phyloP scores from a whole-genome alignment of 2,888 invertebrate genomes.

The Rapana venosa region DNA sequence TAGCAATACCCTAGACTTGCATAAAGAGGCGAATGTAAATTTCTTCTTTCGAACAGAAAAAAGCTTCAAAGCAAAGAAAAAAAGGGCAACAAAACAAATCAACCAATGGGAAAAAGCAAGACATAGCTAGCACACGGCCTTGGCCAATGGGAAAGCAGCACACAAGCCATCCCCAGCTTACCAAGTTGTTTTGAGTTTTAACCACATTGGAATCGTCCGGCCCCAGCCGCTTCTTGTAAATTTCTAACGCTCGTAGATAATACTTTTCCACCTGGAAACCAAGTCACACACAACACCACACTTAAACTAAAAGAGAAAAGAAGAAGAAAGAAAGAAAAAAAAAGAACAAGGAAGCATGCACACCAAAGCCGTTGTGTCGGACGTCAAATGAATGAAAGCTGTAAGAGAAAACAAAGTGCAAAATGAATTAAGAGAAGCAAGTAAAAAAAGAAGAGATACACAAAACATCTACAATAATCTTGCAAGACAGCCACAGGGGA shows the following conservation, averaged over 20 bases:
- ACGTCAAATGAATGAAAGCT: conserved; percentile 36
- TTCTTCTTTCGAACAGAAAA: background rate
- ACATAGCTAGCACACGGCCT: too few species aligned
- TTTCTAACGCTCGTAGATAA: conserved; percentile 98
- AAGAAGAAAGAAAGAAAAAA: conserved; percentile 51
- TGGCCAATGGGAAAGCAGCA: conserved; percentile 9
- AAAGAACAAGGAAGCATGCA: conserved; percentile 44
- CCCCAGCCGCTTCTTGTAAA: conserved; percentile 97
- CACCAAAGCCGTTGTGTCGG: background rate
- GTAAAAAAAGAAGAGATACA: conserved; percentile 7
- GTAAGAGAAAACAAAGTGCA: conserved; percentile 21
- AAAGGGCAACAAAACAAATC: background rate
- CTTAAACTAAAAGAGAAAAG: conserved; percentile 38
- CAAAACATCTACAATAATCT: background rate
- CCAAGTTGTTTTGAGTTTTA: conserved; percentile 98
- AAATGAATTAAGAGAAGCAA: background rate
- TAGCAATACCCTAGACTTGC: too few species aligned
- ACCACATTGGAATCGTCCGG: conserved; percentile 95
- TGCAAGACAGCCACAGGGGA: too few species aligned
- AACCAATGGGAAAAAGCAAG: background rate
- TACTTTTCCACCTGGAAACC: conserved; percentile 82
- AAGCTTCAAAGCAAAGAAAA: background rate
- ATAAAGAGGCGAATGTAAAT: too few species aligned
- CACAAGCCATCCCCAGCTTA: conserved; percentile 56
- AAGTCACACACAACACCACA: conserved; percentile 29